These are phyloP conservation scores for Papilio glaucus DNA, from an alignment of 1,140 invertebrate species.

Conservation along the genomic window DNA sequence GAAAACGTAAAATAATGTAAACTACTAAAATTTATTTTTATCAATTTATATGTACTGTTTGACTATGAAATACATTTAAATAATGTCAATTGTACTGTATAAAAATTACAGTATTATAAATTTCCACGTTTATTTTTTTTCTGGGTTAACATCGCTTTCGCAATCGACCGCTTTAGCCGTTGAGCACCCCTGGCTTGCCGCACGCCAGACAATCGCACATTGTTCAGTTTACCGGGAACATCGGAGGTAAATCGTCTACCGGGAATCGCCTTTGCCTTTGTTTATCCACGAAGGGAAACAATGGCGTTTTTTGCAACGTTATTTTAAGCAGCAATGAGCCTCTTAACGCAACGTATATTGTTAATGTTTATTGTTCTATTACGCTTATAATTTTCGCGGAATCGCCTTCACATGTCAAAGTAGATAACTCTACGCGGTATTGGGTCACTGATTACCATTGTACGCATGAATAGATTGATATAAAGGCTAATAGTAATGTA, in stretches of 20 bases:
- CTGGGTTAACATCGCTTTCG: conserved; percentile 3
- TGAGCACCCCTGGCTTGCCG: conserved; percentile 5
- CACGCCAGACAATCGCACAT: conserved; percentile 61
- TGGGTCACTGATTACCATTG: conserved; percentile 25
- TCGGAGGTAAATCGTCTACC: conserved; percentile 59
- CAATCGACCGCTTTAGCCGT: not conserved
- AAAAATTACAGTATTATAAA: not conserved
- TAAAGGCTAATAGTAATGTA: not conserved
- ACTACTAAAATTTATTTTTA: no score
- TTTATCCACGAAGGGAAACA: conserved; percentile 65
- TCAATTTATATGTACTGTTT: no score
- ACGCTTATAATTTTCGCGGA: conserved; percentile 47
- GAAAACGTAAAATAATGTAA: no score
- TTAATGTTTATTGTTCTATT: conserved; percentile 51
- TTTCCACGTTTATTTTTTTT: not conserved
- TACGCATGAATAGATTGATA: not conserved
- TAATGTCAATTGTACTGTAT: not conserved
- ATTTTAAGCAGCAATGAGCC: conserved; percentile 57
- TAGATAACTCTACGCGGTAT: conserved; percentile 22
- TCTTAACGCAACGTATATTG: conserved; percentile 54
- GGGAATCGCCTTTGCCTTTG: conserved; percentile 59
- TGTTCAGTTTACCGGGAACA: conserved; percentile 69
- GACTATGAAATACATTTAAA: not conserved
- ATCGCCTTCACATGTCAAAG: conserved; percentile 35
- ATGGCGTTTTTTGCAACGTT: conserved; percentile 57